A percentile compares a stretch with the other conserved stretches of the same genome.
These are phyloP conservation scores for Melanostoma mellinum DNA, from an alignment of 2,888 invertebrate species.

Conservation along the genomic window DNA sequence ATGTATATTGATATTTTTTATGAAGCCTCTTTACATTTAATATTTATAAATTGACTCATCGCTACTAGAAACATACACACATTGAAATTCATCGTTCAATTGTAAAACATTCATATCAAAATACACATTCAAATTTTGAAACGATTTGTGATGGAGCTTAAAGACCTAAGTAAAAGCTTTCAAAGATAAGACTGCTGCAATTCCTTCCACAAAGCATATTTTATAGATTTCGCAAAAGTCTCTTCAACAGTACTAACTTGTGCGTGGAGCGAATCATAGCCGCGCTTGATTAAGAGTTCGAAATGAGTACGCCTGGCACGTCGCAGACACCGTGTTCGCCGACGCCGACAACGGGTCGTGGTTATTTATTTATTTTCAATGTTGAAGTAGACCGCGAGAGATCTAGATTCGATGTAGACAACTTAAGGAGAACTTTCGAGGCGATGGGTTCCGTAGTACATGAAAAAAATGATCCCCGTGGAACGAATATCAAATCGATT, in stretches of 20 bases:
- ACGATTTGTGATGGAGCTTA: neutral
- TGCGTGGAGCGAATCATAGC: neutral
- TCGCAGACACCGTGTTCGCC: no score
- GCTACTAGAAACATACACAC: no score
- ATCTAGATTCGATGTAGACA: neutral
- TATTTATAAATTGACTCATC: no score
- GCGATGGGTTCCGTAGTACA: slow-evolving; percentile 3
- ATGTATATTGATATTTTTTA: no score
- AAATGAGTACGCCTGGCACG: neutral
- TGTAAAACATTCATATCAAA: no score
- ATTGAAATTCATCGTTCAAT: no score
- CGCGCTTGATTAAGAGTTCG: neutral
- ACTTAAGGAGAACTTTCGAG: neutral
- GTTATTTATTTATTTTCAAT: slow-evolving; percentile 11
- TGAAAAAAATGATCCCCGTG: neutral
- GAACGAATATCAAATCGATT: slow-evolving; percentile 4
- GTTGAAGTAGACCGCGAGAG: neutral
- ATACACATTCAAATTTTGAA: no score
- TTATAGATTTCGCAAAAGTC: neutral
- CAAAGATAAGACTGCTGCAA: neutral
- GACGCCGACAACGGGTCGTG: neutral
- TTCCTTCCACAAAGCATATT: no score
- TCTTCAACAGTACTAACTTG: neutral
- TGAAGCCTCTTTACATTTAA: no score
- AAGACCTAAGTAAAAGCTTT: neutral